Conservation (phyloP, 1,140 invertebrate species). For the Heliconius hermathena region DNA sequence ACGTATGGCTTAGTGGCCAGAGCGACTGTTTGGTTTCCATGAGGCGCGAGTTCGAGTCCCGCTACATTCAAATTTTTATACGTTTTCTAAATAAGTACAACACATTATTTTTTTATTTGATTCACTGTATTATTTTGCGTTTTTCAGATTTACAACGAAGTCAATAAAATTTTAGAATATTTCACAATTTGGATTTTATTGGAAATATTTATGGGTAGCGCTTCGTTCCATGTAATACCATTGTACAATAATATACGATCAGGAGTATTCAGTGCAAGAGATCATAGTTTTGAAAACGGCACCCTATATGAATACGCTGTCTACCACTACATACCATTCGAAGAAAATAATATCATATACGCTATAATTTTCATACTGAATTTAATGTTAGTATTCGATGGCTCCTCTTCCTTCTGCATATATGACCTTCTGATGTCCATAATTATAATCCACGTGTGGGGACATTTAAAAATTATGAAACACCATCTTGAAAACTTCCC, state of each 20-base stretch:
- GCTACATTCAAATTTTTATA: too few species aligned
- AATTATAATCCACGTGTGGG: constrained; percentile 45
- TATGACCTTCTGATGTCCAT: constrained; percentile 41
- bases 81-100: too few species aligned
- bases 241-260: constrained; percentile 32
- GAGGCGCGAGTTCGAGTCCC: too few species aligned
- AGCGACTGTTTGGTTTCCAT: too few species aligned
- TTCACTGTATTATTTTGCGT: background rate
- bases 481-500: constrained; percentile 43
- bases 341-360: constrained; percentile 17
- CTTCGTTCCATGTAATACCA: constrained; percentile 26
- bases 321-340: constrained; percentile 14
- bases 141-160: constrained; percentile 33
- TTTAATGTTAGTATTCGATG: constrained; percentile 27
- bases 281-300: constrained; percentile 1
- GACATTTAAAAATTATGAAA: constrained; percentile 47
- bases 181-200: constrained; percentile 17
- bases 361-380: constrained; percentile 21
- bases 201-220: constrained; percentile 15
- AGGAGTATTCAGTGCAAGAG: constrained; percentile 20
- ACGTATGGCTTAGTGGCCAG: too few species aligned
- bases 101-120: too few species aligned
- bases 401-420: constrained; percentile 36
- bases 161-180: constrained; percentile 26
- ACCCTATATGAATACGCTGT: constrained; percentile 11